Base-by-base conservation (phyloP, 2,797 vertebrate genomes). In the Pipistrellus nathusii region DNA sequence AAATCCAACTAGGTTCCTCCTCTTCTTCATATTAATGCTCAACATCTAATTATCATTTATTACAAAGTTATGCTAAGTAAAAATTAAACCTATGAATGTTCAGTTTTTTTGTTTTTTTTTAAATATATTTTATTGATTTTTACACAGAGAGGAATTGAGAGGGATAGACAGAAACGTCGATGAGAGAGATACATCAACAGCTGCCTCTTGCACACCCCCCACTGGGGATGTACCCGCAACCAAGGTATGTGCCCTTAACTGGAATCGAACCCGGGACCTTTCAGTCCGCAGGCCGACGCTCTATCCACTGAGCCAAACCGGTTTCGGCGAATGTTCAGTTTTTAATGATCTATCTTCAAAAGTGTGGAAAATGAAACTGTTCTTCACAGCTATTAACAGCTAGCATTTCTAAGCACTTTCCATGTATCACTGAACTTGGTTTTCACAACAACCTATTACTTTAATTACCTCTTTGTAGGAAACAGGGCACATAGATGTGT, bases 331-430 rank as follows among this genome's bases (percentile, higher is more conserved):
- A 41, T 81, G 59, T 91, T 85, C 18, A 76, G 25, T 75, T 73
- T 83, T 86, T 77, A 92, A 92, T 64, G 55, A 78, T 78, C 1
- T 41, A n/a, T 55, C 84, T 92, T 94, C 51, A 46, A 35, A 95
- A 81, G 9, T 69, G 20, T 73, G 20, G 15, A 69, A 73, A 84
- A 84, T 2, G 5, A 91, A 83, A 78, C 14, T 64, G 41, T 51
- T 71, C 41, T 80, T 62, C n/a, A 85, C 18, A 41, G 72, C 44
- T 48, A 78, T 10, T 85, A 69, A 12, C 55, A 83, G 71, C 30
- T 3, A 80, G 57, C 32, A 77, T 51, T 92, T 91, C 44, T 78
- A 73, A 73, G 69, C 27, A 88, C 55, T 82, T 53, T 72, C 30
- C 32, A 85, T 17, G 41, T 10, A 66, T 27, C 38, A 68, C 1